phyloP scores from a whole-genome alignment of 2,888 invertebrate genomes.

The Acleris holmiana region DNA sequence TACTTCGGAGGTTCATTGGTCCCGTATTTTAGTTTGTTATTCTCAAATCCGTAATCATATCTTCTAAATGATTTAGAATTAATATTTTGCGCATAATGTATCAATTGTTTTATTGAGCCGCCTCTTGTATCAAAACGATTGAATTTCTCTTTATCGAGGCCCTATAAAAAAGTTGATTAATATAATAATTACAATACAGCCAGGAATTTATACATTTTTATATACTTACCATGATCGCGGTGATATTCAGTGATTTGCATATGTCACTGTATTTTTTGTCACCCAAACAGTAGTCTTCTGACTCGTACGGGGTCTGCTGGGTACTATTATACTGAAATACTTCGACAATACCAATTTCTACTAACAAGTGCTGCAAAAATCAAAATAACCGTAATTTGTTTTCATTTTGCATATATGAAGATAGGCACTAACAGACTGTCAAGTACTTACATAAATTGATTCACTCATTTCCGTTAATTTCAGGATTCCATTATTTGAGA shows the following conservation, averaged over 20 bases:
- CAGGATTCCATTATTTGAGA: conserved; percentile 51
- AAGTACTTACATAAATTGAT: conserved; percentile 60
- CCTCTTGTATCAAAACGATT: conserved; percentile 35
- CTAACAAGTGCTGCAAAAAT: conserved; percentile 4
- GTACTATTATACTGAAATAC: conserved; percentile 12
- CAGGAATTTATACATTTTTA: background rate
- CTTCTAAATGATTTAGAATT: conserved; percentile 43
- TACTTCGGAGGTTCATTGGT: conserved; percentile 37
- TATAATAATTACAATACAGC: too few species aligned
- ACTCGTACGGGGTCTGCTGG: background rate
- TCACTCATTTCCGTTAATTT: conserved; percentile 49
- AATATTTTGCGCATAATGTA: conserved; percentile 50
- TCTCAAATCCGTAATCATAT: conserved; percentile 42
- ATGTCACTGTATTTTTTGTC: conserved; percentile 10
- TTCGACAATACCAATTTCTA: conserved; percentile 9
- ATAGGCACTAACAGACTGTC: background rate
- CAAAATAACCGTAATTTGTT: background rate
- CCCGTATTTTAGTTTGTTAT: conserved; percentile 44
- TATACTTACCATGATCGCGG: conserved; percentile 14
- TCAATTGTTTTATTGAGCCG: conserved; percentile 46
- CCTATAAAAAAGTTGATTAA: too few species aligned
- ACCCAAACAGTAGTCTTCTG: conserved; percentile 8
- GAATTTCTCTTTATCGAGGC: background rate
- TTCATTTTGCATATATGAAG: background rate
- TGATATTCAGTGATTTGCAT: conserved; percentile 10